These are phyloP conservation scores for Pterostichus madidus DNA, from an alignment of 2,888 invertebrate species.

Conservation along the genomic window DNA sequence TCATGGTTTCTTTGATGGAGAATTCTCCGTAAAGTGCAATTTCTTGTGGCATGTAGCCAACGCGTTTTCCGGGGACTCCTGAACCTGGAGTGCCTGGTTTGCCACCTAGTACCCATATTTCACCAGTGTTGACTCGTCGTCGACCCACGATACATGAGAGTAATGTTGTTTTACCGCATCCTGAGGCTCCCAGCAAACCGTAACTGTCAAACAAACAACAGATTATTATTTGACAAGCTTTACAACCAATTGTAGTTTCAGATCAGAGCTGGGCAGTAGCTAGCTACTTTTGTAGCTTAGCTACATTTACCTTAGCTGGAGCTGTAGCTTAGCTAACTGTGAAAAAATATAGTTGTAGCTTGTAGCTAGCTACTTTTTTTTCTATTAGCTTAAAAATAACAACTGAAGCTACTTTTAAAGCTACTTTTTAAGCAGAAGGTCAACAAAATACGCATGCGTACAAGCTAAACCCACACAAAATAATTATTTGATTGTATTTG, in stretches of 20 bases:
- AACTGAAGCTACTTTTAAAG: too few species aligned
- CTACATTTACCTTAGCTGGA: too few species aligned
- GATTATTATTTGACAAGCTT: conserved; percentile 68
- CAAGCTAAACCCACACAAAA: too few species aligned
- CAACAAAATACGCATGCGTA: too few species aligned
- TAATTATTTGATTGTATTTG: too few species aligned
- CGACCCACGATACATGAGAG: conserved; percentile 95
- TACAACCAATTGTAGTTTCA: conserved; percentile 57
- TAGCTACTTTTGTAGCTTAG: too few species aligned
- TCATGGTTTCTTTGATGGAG: conserved; percentile 96
- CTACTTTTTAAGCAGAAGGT: too few species aligned
- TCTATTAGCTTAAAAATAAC: too few species aligned
- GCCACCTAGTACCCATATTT: conserved; percentile 93
- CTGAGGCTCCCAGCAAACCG: conserved; percentile 95
- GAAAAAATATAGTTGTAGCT: too few species aligned
- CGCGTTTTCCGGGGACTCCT: conserved; percentile 94
- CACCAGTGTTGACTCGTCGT: conserved; percentile 90
- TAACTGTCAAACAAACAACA: conserved; percentile 82
- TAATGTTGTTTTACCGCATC: conserved; percentile 97
- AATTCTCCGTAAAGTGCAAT: conserved; percentile 95
- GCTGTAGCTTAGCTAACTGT: too few species aligned
- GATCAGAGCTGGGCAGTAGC: too few species aligned
- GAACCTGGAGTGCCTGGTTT: conserved; percentile 94
- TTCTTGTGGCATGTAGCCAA: conserved; percentile 99
- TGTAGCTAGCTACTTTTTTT: too few species aligned